Percentiles rank a stretch among this genome's conserved stretches.
Evolutionary conservation across 2,797 vertebrate genomes (phyloP).

Genomic region (Danio choprae): DNA sequence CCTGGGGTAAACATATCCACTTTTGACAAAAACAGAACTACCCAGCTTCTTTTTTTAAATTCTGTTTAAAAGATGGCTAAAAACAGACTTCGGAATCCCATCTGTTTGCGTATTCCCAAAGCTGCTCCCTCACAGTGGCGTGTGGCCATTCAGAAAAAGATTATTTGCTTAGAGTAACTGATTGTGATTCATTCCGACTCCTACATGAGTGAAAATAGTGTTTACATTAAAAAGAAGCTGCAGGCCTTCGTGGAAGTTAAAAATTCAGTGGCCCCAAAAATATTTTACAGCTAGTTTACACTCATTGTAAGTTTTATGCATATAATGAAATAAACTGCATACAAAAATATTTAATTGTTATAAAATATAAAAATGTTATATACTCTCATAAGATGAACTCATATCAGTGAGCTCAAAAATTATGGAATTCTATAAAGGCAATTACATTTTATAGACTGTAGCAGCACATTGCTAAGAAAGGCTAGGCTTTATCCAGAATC

Average conservation of each 20-base stretch:
- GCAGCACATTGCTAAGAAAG: not conserved
- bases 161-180: conserved; percentile 24
- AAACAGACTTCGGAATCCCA: conserved; percentile 5
- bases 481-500: not conserved
- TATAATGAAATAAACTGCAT: not conserved
- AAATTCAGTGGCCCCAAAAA: not conserved
- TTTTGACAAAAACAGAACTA: not conserved
- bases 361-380: not conserved
- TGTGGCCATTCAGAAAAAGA: conserved; percentile 26
- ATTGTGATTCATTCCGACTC: not conserved
- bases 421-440: not conserved
- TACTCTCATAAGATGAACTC: not conserved
- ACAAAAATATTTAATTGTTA: not conserved
- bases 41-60: not conserved
- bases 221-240: not conserved
- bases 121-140: not conserved
- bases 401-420: not conserved
- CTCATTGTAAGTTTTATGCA: not conserved
- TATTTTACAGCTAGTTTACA: not conserved
- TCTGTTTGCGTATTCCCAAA: conserved; percentile 31
- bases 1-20: conserved; percentile 1
- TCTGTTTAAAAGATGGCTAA: conserved; percentile 11
- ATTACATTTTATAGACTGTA: conserved; percentile 12
- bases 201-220: not conserved
- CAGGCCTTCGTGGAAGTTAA: not conserved